Evolutionary conservation across 2,113 vertebrate genomes (phyloP).

Genomic region (Syngnathoides biaculeatus): DNA sequence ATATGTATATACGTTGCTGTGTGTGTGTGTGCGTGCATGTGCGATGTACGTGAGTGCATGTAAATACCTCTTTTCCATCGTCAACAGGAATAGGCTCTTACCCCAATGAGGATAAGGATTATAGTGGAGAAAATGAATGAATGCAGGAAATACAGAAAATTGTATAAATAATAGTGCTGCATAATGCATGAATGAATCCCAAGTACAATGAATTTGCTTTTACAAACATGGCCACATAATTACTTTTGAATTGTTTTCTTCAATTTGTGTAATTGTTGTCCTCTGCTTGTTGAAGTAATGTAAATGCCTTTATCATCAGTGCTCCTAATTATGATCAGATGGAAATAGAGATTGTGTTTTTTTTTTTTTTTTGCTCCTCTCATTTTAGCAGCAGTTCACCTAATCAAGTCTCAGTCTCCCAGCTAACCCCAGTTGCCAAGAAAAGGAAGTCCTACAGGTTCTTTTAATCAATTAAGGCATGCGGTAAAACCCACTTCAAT

Average conservation of each 20-base stretch:
- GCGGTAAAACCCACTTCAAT: slow-evolving; percentile 50
- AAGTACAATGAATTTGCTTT: background rate
- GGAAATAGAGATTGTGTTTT: slow-evolving; percentile 44
- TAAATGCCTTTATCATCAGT: slow-evolving; percentile 55
- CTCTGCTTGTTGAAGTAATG: slow-evolving; percentile 44
- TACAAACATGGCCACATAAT: slow-evolving; percentile 16
- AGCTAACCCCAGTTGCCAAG: slow-evolving; percentile 50
- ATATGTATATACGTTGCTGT: too few relatives aligned
- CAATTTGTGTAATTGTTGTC: slow-evolving; percentile 32
- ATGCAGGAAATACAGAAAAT: too few relatives aligned
- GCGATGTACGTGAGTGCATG: too few relatives aligned
- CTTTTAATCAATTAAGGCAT: slow-evolving; percentile 59
- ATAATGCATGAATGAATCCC: too few relatives aligned
- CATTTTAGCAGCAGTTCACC: slow-evolving; percentile 66
- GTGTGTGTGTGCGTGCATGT: too few relatives aligned
- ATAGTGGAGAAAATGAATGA: too few relatives aligned
- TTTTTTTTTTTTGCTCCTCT: slow-evolving; percentile 40
- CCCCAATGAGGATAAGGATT: too few relatives aligned
- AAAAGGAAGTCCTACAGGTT: slow-evolving; percentile 43
- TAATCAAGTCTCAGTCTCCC: slow-evolving; percentile 58
- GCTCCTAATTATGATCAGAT: slow-evolving; percentile 59
- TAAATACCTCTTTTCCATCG: too few relatives aligned
- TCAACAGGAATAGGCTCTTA: too few relatives aligned
- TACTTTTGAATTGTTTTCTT: slow-evolving; percentile 16
- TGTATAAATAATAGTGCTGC: too few relatives aligned